Evolutionary conservation across 2,113 vertebrate genomes (phyloP), one percentile per base, ranked within the genome.

Genomic region (Heteronetta atricapilla): DNA sequence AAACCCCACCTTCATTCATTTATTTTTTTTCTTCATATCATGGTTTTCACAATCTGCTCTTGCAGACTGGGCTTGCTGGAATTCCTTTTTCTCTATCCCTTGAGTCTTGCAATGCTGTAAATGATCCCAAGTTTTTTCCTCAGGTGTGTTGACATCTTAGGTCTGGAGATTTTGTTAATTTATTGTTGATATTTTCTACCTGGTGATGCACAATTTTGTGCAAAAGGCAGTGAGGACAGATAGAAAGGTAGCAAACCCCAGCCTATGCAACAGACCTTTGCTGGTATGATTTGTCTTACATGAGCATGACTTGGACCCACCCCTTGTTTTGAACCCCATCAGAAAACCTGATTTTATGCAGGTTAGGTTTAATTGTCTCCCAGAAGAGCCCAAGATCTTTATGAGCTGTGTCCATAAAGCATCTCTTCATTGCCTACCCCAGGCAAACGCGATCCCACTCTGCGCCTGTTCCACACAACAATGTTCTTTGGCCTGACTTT

Each of bases 391-490:
- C 16, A n/a, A 44, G 46, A 11, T 46, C 55, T 83, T 86, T 52
- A 44, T 0, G 1, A 89, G 56, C 67, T 60, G 66, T 0, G 1
- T 74, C 86, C 72, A 38, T 38, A 38, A 38, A 86, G 56, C 0
- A 8, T 50, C 66, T 44, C 52, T 75, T 56, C 40, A 7, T 70
- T 87, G 48, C 79, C 42, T 59, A n/a, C 4, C 31, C 18, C 9
- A 6, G 31, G 33, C 40, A 84, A 83, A 80, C 79, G 31, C 74
- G 55, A 38, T 68, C 82, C 58, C 82, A 80, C 3, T 0, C n/a
- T 52, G 40, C 0, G 1, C 34, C 0, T 0, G 14, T 19, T 53
- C 38, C 46, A 4, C 0, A 0, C 36, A 68, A 42, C 10, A 42
- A 63, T 25, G 14, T 53, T 66, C 48, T 48, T 48, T 64, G 59